Base-by-base conservation (phyloP, 2,888 invertebrate genomes). In the Eupithecia centaureata region DNA sequence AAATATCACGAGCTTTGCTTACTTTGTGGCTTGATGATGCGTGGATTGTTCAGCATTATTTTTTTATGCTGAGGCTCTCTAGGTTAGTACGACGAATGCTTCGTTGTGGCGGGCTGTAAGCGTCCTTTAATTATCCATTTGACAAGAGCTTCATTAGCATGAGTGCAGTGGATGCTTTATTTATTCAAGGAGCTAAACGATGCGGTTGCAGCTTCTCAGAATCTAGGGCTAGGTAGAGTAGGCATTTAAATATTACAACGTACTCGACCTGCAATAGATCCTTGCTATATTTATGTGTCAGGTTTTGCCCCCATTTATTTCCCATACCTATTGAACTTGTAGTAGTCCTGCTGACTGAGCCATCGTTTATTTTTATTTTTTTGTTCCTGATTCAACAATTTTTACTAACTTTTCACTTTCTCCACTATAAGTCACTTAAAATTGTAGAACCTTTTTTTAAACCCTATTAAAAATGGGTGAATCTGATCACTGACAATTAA, bases 91-190 rank as follows among this genome's bases (percentile, higher is more conserved):
- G 18, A 18, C n/a, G 12, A 32, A 57, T 32, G 57, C 32, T 33
- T 54, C 15, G 30, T n/a, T 30, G 28, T 54, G 54, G 10, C 18
- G 30, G 3, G 54, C 30, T 30, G 5, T 57, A 12, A 33, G 57
- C 57, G 12, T 33, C n/a, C 57, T 30, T n/a, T 32, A 57, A 57
- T 57, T 33, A 57, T 57, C 12, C 57, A 57, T 18, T 32, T 30
- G 32, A 57, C 32, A 57, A 54, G 30, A 54, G 57, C 32, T 57
- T 57, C 57, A 57, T 57, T 57, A 57, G 32, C 32, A 57, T 32
- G 2, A 57, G 57, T 57, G 57, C 32, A 57, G n/a, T 27, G 47
- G 47, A 2, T 54, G 51, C 13, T 54, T 47, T 54, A 54, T 30
- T 54, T 54, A 54, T 54, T 54, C 54, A 54, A 3, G 28, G n/a